Percentiles rank a stretch among this genome's conserved stretches.
phyloP scores from a whole-genome alignment of 2,113 vertebrate genomes.

The Australoheros scitulus region DNA sequence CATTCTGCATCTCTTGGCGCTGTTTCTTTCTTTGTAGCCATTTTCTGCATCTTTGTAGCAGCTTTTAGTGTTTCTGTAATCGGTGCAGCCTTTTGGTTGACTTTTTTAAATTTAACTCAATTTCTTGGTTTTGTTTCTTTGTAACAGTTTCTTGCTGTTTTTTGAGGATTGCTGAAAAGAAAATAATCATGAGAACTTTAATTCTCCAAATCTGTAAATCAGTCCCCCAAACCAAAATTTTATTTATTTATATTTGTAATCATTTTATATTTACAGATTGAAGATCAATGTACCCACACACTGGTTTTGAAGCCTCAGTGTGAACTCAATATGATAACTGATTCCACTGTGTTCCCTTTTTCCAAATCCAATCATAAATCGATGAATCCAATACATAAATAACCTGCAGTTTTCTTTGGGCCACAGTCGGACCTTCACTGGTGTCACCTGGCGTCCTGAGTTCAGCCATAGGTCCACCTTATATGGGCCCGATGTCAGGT shows the following conservation, averaged over 20 bases:
- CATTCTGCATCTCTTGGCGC: background rate
- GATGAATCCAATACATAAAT: background rate
- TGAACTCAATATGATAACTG: background rate
- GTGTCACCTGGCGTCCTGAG: too few species aligned
- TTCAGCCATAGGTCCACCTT: too few species aligned
- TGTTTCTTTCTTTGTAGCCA: too few species aligned
- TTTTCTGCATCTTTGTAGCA: background rate
- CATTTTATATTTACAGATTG: background rate
- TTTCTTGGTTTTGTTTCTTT: background rate
- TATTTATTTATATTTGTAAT: rapidly evolving
- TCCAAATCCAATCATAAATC: too few species aligned
- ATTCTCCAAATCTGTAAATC: background rate
- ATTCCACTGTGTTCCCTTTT: background rate
- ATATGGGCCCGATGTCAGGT: too few species aligned
- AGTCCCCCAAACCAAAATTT: background rate
- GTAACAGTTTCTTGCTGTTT: background rate
- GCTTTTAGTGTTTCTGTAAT: background rate
- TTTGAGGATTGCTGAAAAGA: background rate
- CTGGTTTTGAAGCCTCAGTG: too few species aligned
- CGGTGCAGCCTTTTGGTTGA: rapidly evolving
- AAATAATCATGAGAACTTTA: too few species aligned
- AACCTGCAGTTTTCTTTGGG: background rate
- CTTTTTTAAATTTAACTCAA: background rate
- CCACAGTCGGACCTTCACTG: background rate
- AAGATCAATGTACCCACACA: too few species aligned